A percentile compares a stretch with the other conserved stretches of the same genome.
phyloP scores from a whole-genome alignment of 2,113 vertebrate genomes.

The Lepisosteus oculatus region DNA sequence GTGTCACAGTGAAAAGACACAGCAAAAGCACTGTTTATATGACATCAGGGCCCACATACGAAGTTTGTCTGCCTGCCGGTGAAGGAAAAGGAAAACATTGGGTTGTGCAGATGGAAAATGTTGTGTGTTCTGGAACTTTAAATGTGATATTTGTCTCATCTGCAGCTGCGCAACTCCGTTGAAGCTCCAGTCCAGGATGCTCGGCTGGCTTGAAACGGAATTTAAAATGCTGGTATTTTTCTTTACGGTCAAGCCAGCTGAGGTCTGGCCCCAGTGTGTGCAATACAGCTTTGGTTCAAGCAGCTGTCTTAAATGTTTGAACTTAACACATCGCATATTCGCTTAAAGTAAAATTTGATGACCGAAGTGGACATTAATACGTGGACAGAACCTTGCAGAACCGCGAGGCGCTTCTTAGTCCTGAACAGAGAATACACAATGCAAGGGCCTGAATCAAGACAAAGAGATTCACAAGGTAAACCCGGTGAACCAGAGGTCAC shows the following conservation, averaged over 20 bases:
- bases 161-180: background rate
- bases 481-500: too few relatives aligned
- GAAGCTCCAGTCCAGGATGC: background rate
- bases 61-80: background rate
- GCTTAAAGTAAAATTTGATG: too few relatives aligned
- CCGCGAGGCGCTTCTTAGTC: too few relatives aligned
- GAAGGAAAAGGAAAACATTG: background rate
- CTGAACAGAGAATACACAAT: too few relatives aligned
- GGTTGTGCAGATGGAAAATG: background rate
- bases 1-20: background rate
- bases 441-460: too few relatives aligned
- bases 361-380: too few relatives aligned
- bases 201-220: background rate
- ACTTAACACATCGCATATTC: too few relatives aligned
- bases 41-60: background rate
- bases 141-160: background rate
- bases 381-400: too few relatives aligned
- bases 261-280: background rate
- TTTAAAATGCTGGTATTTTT: background rate
- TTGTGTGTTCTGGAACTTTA: background rate
- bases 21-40: background rate
- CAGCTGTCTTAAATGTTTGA: too few relatives aligned
- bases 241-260: background rate
- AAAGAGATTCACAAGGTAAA: too few relatives aligned
- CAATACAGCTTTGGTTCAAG: too few relatives aligned